Percentiles rank a stretch among this genome's conserved stretches.
These are phyloP conservation scores for Rallus crepitans DNA, from an alignment of 2,797 vertebrate species.

Conservation along the genomic window DNA sequence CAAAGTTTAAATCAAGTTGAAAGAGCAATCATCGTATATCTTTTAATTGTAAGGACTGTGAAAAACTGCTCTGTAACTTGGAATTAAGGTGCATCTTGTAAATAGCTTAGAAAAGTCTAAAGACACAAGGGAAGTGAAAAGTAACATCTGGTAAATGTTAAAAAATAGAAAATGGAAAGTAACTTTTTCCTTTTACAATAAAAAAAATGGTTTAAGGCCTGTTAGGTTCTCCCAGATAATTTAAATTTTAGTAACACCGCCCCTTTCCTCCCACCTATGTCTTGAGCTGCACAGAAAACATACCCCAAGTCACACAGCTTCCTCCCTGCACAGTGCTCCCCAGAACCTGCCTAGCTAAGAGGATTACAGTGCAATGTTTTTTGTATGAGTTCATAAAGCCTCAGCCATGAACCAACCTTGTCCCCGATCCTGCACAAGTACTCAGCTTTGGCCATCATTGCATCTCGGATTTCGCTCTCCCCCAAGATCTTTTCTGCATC, in stretches of 20 bases:
- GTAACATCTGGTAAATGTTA: neutral
- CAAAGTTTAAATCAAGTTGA: neutral
- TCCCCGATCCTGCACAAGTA: conserved; percentile 96
- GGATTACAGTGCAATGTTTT: neutral
- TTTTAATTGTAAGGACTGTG: neutral
- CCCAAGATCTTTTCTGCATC: conserved; percentile 96
- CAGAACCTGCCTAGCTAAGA: neutral
- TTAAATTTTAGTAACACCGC: neutral
- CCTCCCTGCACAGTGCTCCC: fast-evolving
- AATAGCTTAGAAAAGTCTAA: neutral
- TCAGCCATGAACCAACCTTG: conserved; percentile 82
- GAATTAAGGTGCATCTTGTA: neutral
- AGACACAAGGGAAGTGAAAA: neutral
- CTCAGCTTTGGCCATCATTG: conserved; percentile 98
- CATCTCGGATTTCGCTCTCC: conserved; percentile 96
- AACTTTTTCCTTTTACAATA: neutral
- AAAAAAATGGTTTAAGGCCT: neutral
- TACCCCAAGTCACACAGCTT: neutral
- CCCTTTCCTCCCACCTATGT: neutral
- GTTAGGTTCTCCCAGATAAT: neutral
- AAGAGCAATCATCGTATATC: neutral
- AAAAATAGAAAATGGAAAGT: neutral
- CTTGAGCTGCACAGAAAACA: fast-evolving
- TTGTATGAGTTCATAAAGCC: neutral
- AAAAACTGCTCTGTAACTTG: neutral